phyloP scores from a whole-genome alignment of 2,797 vertebrate genomes.

The Micropoecilia bifurca region DNA sequence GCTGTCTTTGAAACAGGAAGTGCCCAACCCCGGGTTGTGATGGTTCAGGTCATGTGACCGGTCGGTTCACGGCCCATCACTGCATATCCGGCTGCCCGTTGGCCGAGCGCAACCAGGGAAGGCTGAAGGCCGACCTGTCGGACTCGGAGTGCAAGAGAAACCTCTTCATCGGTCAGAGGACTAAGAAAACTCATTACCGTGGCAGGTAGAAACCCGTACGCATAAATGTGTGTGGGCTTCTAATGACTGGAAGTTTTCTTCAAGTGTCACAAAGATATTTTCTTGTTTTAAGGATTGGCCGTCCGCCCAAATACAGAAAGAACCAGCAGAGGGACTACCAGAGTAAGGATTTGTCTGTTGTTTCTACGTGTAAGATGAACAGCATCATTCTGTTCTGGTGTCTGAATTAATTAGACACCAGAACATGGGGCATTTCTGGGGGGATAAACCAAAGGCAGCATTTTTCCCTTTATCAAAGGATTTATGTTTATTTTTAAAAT shows the following conservation, averaged over 20 bases:
- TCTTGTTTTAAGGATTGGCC: slow-evolving; percentile 87
- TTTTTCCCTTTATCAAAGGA: background rate
- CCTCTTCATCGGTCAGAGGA: slow-evolving; percentile 88
- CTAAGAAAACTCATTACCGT: slow-evolving; percentile 93
- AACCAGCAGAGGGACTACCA: slow-evolving; percentile 93
- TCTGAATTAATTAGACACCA: background rate
- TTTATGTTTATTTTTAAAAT: background rate
- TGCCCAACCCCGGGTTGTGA: slow-evolving; percentile 98
- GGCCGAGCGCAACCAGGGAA: slow-evolving; percentile 95
- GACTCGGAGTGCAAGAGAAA: slow-evolving; percentile 92
- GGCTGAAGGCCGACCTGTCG: slow-evolving; percentile 90
- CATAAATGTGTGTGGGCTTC: background rate
- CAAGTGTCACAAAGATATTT: slow-evolving; percentile 11
- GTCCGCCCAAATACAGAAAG: slow-evolving; percentile 95
- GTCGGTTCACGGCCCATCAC: slow-evolving; percentile 97
- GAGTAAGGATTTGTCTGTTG: slow-evolving; percentile 82
- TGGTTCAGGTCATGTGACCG: slow-evolving; percentile 95
- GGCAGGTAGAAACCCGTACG: slow-evolving; percentile 84
- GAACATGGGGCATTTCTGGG: background rate
- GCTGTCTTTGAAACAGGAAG: slow-evolving; percentile 83
- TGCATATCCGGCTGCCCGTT: slow-evolving; percentile 97
- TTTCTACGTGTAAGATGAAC: background rate
- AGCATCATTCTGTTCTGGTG: too few species aligned
- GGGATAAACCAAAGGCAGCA: background rate
- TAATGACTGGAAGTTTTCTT: slow-evolving; percentile 5